Evolutionary conservation across 2,888 invertebrate species (phyloP).

Genomic region (Melanophora roralis): DNA sequence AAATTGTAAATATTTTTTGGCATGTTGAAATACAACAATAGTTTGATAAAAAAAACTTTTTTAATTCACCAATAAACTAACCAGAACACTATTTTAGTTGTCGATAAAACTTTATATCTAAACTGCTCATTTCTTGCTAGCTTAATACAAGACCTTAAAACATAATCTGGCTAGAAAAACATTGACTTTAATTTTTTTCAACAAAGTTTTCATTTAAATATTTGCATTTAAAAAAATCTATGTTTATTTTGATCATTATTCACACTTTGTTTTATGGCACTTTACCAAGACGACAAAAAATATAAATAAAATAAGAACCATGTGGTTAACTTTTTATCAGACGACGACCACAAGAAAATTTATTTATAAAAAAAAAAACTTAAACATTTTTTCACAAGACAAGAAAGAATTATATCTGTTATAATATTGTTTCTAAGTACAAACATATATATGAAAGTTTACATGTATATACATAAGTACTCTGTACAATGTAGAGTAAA

Average conservation of each 20-base stretch:
- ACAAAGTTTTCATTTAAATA: conserved; percentile 35
- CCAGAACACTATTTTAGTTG: too few relatives aligned
- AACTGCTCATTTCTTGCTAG: background rate
- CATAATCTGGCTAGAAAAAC: too few relatives aligned
- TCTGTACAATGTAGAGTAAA: too few relatives aligned
- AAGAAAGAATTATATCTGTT: background rate
- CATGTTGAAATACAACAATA: too few relatives aligned
- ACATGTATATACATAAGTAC: too few relatives aligned
- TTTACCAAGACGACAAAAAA: conserved; percentile 9
- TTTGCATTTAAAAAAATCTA: conserved; percentile 37
- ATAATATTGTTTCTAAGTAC: conserved; percentile 7
- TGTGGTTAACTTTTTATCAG: conserved; percentile 26
- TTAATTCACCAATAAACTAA: too few relatives aligned
- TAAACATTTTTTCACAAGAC: background rate
- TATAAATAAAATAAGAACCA: conserved; percentile 13
- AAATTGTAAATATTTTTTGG: too few relatives aligned
- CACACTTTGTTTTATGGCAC: conserved; percentile 38
- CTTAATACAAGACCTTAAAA: too few relatives aligned
- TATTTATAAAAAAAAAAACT: too few relatives aligned
- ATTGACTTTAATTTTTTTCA: too few relatives aligned
- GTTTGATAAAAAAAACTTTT: too few relatives aligned
- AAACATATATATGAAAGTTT: too few relatives aligned
- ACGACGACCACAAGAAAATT: conserved; percentile 22
- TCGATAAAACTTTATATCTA: background rate
- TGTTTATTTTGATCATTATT: background rate